Evolutionary conservation across 2,797 vertebrate species (phyloP), one percentile per base, ranked within the genome.

Genomic region (Pangasius krempfi): DNA sequence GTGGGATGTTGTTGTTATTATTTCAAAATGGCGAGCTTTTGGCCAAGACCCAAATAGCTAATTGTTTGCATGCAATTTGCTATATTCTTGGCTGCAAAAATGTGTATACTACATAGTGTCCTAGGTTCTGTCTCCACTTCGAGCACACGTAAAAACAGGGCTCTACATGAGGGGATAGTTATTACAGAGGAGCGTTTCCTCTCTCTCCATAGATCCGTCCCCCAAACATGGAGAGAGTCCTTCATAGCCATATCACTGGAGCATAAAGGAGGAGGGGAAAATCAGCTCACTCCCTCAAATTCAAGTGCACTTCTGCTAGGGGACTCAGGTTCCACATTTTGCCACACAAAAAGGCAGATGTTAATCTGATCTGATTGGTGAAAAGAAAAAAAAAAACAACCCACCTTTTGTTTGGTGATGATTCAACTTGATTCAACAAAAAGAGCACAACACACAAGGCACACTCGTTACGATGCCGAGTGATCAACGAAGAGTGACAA

Each of bases 271-370:
- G 86, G 92, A 92, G 90, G 88, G 93, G 94, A 92, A 92, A 95
- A 95, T 94, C 92, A 90, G 88, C 92, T 89, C 93, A 89, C 83
- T 88, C 89, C 89, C 91, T 94, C 89, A 95, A 93, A 92, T 93
- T 93, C 89, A 97, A 97, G 96, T 97, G 96, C 96, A 96, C 96
- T 97, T 97, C 95, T 89, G 91, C 95, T 91, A 92, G 95, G 97
- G 97, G 97, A 97, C 97, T 97, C 94, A 90, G 56, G 92, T 94
- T 95, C 93, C 91, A 92, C 27, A 93, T 90, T 93, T 91, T 90
- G 87, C 93, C 92, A 47, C 89, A 92, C 66, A 87, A 88, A 78
- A 89, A 92, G 88, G 78, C 72, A 88, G 84, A 80, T 85, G 52
- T 68, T 47, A 47, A 76, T 37, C 33, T 85, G 56, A 79, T 37